Evolutionary conservation across 2,888 invertebrate genomes (phyloP).

Genomic region (Sphaerophoria rueppellii): DNA sequence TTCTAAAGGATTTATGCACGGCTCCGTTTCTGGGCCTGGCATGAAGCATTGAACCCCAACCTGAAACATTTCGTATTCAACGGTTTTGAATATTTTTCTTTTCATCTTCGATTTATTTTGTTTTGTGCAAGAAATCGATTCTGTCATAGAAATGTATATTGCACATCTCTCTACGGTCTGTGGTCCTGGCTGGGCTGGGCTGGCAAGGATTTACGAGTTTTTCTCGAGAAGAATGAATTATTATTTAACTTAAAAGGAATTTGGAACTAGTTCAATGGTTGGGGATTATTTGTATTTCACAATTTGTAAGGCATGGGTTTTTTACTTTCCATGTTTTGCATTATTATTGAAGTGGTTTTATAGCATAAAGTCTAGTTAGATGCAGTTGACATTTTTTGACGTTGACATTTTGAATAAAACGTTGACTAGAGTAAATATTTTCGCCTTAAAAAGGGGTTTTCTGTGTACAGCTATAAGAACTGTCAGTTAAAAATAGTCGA

Average conservation of each 20-base stretch:
- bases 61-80: conserved; percentile 53
- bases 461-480: too few relatives aligned
- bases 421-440: too few relatives aligned
- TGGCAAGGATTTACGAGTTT: conserved; percentile 46
- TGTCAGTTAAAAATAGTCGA: too few relatives aligned
- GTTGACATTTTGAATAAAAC: too few relatives aligned
- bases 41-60: background rate
- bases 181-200: background rate
- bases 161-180: background rate
- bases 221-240: conserved; percentile 47
- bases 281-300: conserved; percentile 10
- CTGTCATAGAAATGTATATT: conserved; percentile 34
- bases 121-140: conserved; percentile 39
- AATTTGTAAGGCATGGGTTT: too few relatives aligned
- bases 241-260: conserved; percentile 55
- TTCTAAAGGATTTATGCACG: conserved; percentile 49
- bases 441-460: too few relatives aligned
- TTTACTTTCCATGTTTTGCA: too few relatives aligned
- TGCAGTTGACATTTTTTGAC: too few relatives aligned
- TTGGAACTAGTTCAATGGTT: conserved; percentile 41
- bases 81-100: conserved; percentile 5
- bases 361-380: too few relatives aligned
- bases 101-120: conserved; percentile 39
- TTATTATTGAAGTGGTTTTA: too few relatives aligned
- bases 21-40: too few relatives aligned